Evolutionary conservation across 1,140 invertebrate genomes (phyloP), one percentile per base, ranked within the genome.

Genomic region (Vollenhovia emeryi): DNA sequence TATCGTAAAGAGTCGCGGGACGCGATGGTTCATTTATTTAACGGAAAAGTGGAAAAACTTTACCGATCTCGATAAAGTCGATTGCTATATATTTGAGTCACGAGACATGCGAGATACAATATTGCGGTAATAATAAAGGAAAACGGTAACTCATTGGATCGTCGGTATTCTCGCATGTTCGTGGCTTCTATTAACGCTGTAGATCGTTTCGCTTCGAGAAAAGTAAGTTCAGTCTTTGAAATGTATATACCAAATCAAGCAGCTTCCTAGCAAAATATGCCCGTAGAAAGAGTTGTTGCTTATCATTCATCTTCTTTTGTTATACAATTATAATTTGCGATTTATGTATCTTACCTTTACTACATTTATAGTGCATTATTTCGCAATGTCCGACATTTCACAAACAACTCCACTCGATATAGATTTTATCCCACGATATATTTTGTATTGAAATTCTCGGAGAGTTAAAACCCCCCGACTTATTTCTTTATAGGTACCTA

Each of bases 61-160:
- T 45, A 66, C 45, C 55, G 21, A 48, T n/a, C 30, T 83, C 21
- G 36, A 71, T 57, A 40, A 71, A 82, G 30, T 24, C 68, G 48
- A 83, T 66, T 60, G 30, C 33, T 57, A 27, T 43, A 27, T 43
- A 55, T 43, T 59, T 11, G n/a, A 43, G 55, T 36, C 45, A 87
- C 86, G 69, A 84, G 55, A 74, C 69, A 75, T 73, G 79, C 66
- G 73, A 90, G 87, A 86, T 48, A 87, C 86, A 85, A 89, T 91
- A 89, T 91, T 85, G 59, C 18, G 52, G 21, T 85, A 71, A 82
- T 80, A 59, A 85, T 76, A 85, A 13, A 85, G n/a, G n/a, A n/a
- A 85, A 80, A 85, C 75, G 75, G 75, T 78, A 66, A 76, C 73
- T 85, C 24, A 85, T 85, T 64, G 40, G 24, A 55, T 85, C 73